Evolutionary conservation across 2,888 invertebrate genomes (phyloP).

Genomic region (Lamproptera curius): DNA sequence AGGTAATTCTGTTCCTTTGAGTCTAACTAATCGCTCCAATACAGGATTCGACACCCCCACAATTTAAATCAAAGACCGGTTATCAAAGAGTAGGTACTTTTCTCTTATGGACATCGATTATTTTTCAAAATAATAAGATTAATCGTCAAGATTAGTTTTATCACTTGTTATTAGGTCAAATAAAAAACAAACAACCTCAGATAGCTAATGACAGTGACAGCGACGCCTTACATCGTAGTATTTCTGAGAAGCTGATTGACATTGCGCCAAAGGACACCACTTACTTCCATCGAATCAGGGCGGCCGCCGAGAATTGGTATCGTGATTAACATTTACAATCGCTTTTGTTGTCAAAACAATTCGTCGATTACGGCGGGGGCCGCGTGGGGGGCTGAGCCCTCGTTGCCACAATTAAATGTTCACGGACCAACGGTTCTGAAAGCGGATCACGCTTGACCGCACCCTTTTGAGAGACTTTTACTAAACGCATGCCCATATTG

Average conservation of each 20-base stretch:
- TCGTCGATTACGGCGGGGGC: constrained; percentile 22
- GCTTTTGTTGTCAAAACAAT: constrained; percentile 23
- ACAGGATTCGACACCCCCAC: too few relatives aligned
- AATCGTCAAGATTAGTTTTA: too few relatives aligned
- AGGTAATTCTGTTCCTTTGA: too few relatives aligned
- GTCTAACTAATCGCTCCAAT: too few relatives aligned
- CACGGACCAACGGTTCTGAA: constrained; percentile 59
- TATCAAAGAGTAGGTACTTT: too few relatives aligned
- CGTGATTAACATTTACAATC: constrained; percentile 3
- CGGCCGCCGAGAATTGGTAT: not conserved
- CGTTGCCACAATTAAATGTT: constrained; percentile 68
- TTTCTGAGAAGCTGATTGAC: not conserved
- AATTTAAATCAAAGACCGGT: too few relatives aligned
- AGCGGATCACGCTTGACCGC: constrained; percentile 44
- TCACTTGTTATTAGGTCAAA: too few relatives aligned
- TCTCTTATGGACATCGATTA: too few relatives aligned
- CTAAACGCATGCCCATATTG: constrained; percentile 47
- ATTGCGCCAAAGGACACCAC: not conserved
- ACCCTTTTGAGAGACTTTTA: constrained; percentile 28
- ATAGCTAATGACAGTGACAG: too few relatives aligned
- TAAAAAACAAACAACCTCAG: too few relatives aligned
- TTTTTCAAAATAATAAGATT: too few relatives aligned
- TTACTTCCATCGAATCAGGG: not conserved
- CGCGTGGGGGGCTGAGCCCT: constrained; percentile 11
- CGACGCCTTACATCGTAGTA: too few relatives aligned